Evolutionary conservation across 2,113 vertebrate genomes (phyloP).

Genomic region (Brachyhypopomus occidentalis): DNA sequence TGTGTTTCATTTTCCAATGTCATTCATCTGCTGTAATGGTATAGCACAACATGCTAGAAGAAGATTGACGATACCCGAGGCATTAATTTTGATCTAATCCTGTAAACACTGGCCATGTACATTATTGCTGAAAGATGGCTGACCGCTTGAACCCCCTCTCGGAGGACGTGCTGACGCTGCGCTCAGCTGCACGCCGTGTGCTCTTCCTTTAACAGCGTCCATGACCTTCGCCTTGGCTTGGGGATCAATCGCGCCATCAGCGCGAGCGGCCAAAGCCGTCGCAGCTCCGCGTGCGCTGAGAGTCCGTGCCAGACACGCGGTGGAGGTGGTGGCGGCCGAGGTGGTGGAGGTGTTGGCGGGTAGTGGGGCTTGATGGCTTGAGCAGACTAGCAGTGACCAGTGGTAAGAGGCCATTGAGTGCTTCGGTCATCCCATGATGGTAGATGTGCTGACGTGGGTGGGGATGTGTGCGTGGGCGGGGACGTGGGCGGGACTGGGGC

Average conservation of each 20-base stretch:
- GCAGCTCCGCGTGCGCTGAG: not conserved
- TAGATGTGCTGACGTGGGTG: not conserved
- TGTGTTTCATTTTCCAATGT: not conserved
- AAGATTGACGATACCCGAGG: not conserved
- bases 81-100: not conserved
- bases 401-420: not conserved
- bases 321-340: not conserved
- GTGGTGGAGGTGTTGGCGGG: not conserved
- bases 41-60: not conserved
- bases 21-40: not conserved
- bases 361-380: constrained; percentile 17
- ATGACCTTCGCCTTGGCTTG: not conserved
- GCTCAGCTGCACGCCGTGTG: not conserved
- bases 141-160: too few species aligned
- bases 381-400: constrained; percentile 12
- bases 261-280: not conserved
- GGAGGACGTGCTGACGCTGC: not conserved
- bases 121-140: not conserved
- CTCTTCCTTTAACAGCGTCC: not conserved
- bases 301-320: not conserved
- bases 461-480: too few species aligned
- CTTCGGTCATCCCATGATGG: not conserved
- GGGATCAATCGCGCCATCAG: not conserved
- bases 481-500: too few species aligned
- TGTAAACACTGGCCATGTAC: not conserved